These are phyloP conservation scores for Drosophila mulleri DNA, from an alignment of 2,888 invertebrate species.

Conservation along the genomic window DNA sequence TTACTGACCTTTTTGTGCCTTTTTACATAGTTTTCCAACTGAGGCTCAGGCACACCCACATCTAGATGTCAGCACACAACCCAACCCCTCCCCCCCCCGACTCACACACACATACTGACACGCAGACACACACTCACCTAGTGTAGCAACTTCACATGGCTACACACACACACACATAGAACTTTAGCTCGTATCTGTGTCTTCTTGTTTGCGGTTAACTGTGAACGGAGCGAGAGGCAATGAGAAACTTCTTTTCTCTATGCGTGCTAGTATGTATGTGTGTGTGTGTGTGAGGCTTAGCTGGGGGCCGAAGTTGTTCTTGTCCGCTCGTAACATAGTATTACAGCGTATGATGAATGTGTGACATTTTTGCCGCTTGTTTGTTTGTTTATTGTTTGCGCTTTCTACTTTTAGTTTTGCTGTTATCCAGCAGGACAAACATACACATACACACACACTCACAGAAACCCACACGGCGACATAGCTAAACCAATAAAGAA, in stretches of 20 bases:
- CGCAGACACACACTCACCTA: conserved; percentile 1
- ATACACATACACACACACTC: background rate
- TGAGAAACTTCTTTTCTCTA: conserved; percentile 3
- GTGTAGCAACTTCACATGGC: conserved; percentile 9
- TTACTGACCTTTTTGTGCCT: conserved; percentile 72
- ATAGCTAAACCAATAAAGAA: conserved; percentile 1
- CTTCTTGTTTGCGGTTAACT: conserved; percentile 6
- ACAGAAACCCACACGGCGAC: background rate
- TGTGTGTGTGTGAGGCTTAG: background rate
- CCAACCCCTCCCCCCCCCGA: background rate
- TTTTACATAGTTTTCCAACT: conserved; percentile 60
- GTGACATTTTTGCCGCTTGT: conserved; percentile 72
- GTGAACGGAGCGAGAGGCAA: conserved; percentile 1
- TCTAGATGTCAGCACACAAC: background rate
- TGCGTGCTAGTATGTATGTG: background rate
- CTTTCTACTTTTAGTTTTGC: conserved; percentile 35
- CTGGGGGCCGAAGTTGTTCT: conserved; percentile 10
- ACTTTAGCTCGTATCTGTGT: conserved; percentile 5
- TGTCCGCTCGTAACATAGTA: conserved; percentile 20
- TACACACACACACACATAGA: background rate
- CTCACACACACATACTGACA: background rate
- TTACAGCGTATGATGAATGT: conserved; percentile 67
- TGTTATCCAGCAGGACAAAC: conserved; percentile 6
- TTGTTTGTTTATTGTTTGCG: conserved; percentile 67
- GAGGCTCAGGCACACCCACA: conserved; percentile 18